Conservation (phyloP, 1,140 invertebrate genomes). For the Lanistes nyassanus region DNA sequence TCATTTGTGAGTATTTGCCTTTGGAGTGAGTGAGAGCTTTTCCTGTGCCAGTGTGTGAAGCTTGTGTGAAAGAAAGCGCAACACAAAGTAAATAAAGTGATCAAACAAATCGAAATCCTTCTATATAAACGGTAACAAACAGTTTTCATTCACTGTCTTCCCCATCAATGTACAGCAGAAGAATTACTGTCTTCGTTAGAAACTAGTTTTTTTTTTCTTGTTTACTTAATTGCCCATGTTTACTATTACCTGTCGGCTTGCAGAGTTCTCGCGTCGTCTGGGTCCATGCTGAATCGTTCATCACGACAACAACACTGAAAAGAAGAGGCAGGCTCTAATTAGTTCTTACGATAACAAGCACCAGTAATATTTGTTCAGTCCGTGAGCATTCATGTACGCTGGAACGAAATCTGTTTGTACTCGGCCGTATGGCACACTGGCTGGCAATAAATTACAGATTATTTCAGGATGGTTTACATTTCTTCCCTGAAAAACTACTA, state of each 20-base stretch:
- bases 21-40: background rate
- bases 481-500: too few species aligned
- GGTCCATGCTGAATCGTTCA: conserved; percentile 5
- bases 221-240: background rate
- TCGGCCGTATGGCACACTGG: too few species aligned
- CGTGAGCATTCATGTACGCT: background rate
- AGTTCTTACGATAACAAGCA: background rate
- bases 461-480: too few species aligned
- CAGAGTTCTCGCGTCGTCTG: background rate
- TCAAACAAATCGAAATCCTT: background rate
- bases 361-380: too few species aligned
- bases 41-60: background rate
- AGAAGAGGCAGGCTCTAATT: background rate
- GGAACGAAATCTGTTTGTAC: background rate
- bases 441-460: background rate
- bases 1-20: background rate
- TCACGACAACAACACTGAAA: conserved; percentile 7
- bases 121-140: background rate
- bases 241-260: background rate
- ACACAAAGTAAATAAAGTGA: background rate
- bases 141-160: background rate
- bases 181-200: too few species aligned
- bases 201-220: too few species aligned
- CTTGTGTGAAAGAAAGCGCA: background rate
- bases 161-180: background rate